Evolutionary conservation across 1,140 invertebrate species (phyloP).

Genomic region (Akabosia matsudoensis): DNA sequence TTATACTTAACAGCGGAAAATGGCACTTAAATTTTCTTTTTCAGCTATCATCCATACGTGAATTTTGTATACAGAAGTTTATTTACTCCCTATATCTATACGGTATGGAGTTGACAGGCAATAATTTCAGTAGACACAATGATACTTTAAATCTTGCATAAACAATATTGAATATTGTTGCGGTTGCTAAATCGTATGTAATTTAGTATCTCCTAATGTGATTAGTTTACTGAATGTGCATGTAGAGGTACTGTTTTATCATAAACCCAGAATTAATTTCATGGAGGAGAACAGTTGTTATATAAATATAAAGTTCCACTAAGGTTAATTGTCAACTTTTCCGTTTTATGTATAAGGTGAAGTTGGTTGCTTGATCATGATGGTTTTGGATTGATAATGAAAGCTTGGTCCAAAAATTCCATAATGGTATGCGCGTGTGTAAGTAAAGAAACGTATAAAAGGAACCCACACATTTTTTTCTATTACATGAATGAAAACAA

Average conservation of each 20-base stretch:
- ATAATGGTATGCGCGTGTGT: neutral
- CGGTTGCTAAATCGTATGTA: too few species aligned
- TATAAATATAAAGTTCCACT: neutral
- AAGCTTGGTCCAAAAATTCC: slow-evolving; percentile 12
- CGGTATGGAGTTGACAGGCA: neutral
- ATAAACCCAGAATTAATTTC: neutral
- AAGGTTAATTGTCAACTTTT: neutral
- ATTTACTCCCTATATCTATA: neutral
- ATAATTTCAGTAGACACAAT: neutral
- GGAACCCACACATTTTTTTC: too few species aligned
- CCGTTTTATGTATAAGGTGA: neutral
- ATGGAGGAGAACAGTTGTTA: neutral
- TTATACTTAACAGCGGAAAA: too few species aligned
- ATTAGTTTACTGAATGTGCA: neutral
- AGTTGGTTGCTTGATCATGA: neutral
- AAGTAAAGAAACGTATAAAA: too few species aligned
- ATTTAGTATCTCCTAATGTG: too few species aligned
- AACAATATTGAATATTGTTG: too few species aligned
- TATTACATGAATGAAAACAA: too few species aligned
- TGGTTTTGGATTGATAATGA: neutral
- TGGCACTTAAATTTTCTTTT: neutral
- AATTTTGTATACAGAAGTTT: neutral
- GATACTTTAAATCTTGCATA: too few species aligned
- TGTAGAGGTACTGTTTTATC: neutral
- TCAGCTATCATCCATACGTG: neutral